Conservation (phyloP, 30 jellyfish, hydroid and myxozoan genomes). For the Rhopilema esculentum region DNA sequence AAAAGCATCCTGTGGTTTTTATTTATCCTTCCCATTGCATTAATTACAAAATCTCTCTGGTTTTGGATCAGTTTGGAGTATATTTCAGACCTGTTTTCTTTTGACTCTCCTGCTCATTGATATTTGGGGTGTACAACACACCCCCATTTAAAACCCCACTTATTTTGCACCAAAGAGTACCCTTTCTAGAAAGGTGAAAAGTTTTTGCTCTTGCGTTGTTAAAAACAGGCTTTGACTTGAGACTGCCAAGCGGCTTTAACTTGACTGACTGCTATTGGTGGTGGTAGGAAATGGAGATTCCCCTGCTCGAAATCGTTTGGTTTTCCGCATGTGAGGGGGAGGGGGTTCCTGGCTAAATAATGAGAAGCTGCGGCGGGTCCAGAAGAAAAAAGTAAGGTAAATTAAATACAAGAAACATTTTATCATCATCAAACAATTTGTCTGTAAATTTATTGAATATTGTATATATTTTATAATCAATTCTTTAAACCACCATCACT, state of each 20-base stretch:
- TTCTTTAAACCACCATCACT: background rate
- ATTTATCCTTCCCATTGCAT: background rate
- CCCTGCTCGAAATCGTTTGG: too few species aligned
- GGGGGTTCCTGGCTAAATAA: too few species aligned
- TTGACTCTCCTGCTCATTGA: background rate
- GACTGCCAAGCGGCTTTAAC: too few species aligned
- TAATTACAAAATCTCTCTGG: background rate
- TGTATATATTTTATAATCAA: background rate
- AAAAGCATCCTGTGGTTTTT: background rate
- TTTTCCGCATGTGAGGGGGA: too few species aligned
- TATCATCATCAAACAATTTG: background rate
- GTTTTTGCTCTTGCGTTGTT: background rate
- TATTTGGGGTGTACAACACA: background rate
- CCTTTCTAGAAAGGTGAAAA: background rate
- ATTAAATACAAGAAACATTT: background rate
- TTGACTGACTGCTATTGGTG: too few species aligned
- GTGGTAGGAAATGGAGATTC: too few species aligned
- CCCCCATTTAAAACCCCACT: background rate
- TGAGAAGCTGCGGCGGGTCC: too few species aligned
- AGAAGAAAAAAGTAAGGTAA: background rate
- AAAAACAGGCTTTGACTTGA: too few species aligned
- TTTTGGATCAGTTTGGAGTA: background rate
- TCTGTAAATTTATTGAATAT: background rate
- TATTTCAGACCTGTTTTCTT: slow-evolving; percentile 5
- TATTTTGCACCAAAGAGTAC: background rate